phyloP scores from a whole-genome alignment of 1,140 invertebrate species.

The Penaeus indicus region DNA sequence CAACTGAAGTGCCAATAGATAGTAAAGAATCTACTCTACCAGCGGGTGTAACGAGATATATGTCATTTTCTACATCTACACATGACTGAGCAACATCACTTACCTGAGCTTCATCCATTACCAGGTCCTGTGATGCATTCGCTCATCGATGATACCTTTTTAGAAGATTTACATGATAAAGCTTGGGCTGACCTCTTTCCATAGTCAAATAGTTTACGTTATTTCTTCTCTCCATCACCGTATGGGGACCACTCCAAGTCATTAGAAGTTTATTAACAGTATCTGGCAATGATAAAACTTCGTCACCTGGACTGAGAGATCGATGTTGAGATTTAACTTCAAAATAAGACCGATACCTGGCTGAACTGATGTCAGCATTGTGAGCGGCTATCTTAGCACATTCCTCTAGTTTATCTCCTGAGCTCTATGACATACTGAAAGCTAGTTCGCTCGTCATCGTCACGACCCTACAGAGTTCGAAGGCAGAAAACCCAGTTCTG shows the following conservation, averaged over 20 bases:
- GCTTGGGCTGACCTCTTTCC: not conserved
- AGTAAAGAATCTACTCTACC: too few relatives aligned
- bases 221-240: not conserved
- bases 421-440: slow-evolving; percentile 32
- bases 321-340: too few relatives aligned
- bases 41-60: too few relatives aligned
- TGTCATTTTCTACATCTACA: too few relatives aligned
- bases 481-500: too few relatives aligned
- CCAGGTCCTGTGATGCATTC: not conserved
- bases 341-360: too few relatives aligned
- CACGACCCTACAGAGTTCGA: too few relatives aligned
- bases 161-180: too few relatives aligned
- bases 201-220: slow-evolving; percentile 18
- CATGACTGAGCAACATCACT: too few relatives aligned
- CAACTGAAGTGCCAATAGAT: too few relatives aligned
- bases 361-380: not conserved
- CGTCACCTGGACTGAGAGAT: too few relatives aligned
- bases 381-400: slow-evolving; percentile 20
- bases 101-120: not conserved
- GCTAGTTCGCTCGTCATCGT: not conserved
- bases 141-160: slow-evolving; percentile 16
- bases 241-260: not conserved
- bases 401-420: not conserved
- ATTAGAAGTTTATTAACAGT: slow-evolving; percentile 24
- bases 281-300: not conserved